Conservation (phyloP, 2,797 vertebrate genomes). For the Phoxinus dragarum region DNA sequence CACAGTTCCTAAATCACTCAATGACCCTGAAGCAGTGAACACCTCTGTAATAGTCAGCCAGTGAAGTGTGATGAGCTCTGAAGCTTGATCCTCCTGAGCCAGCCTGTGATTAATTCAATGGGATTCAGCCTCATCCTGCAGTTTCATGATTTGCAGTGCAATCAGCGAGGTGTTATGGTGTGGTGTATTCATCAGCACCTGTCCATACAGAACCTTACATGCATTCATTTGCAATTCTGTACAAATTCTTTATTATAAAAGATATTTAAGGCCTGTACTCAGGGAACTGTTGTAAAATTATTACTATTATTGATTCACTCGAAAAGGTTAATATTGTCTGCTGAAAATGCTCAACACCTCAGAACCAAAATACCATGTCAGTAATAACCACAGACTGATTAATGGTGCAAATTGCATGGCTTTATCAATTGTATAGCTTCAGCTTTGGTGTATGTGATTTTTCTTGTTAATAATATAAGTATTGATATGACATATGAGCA, state of each 20-base stretch:
- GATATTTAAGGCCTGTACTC: not conserved
- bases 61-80: conserved; percentile 46
- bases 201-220: not conserved
- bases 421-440: not conserved
- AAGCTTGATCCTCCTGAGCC: conserved; percentile 29
- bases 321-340: not conserved
- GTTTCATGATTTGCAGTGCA: conserved; percentile 28
- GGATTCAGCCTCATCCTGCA: conserved; percentile 26
- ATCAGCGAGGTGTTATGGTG: not conserved
- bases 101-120: conserved; percentile 39
- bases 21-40: conserved; percentile 40
- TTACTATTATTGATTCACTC: not conserved
- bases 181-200: not conserved
- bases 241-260: not conserved
- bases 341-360: not conserved
- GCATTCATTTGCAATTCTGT: not conserved
- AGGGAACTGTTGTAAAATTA: not conserved
- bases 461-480: not conserved
- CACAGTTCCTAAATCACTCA: conserved; percentile 52
- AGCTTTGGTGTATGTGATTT: not conserved
- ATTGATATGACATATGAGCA: not conserved
- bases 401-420: not conserved
- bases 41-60: conserved; percentile 34
- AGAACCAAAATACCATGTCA: not conserved
- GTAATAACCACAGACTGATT: not conserved